Percentiles rank a stretch among this genome's conserved stretches.
Conservation (phyloP, 1,140 invertebrate genomes). For the Chrysoperla carnea region DNA sequence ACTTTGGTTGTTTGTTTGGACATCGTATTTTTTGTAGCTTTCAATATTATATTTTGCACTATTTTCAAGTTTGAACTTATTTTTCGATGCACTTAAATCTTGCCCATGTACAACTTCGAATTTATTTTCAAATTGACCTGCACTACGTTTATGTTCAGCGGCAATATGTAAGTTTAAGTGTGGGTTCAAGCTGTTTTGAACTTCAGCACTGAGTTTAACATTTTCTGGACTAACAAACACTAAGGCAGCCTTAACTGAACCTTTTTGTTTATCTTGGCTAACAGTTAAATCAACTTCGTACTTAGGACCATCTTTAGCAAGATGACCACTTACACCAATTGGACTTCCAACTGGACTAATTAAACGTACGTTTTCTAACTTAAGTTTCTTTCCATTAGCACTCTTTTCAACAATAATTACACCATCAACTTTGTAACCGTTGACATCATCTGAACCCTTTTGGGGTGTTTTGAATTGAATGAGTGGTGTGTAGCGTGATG, state of each 20-base stretch:
- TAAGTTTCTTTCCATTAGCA: slow-evolving; percentile 29
- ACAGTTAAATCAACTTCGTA: slow-evolving; percentile 29
- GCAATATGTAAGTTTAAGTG: slow-evolving; percentile 36
- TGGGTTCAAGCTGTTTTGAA: slow-evolving; percentile 32
- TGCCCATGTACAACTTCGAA: slow-evolving; percentile 38
- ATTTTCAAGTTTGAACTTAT: slow-evolving; percentile 24
- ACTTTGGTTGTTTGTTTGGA: slow-evolving; percentile 16
- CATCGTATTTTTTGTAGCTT: slow-evolving; percentile 7
- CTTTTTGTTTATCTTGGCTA: slow-evolving; percentile 28
- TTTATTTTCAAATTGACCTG: slow-evolving; percentile 21
- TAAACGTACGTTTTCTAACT: slow-evolving; percentile 35
- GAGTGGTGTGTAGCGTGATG: slow-evolving; percentile 41
- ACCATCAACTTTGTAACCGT: slow-evolving; percentile 31
- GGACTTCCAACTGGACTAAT: slow-evolving; percentile 22
- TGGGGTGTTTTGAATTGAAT: slow-evolving; percentile 43
- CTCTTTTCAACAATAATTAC: slow-evolving; percentile 29
- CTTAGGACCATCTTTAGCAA: slow-evolving; percentile 22
- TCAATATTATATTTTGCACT: slow-evolving; percentile 8
- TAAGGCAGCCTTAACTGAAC: slow-evolving; percentile 23
- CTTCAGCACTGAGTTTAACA: slow-evolving; percentile 24
- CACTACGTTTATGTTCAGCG: slow-evolving; percentile 21
- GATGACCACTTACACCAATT: slow-evolving; percentile 29
- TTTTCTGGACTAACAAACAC: slow-evolving; percentile 8
- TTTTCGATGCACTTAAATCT: slow-evolving; percentile 33
- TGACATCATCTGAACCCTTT: slow-evolving; percentile 12